Base-by-base conservation (phyloP, 2,797 vertebrate species). In the Danio jaintianensis region DNA sequence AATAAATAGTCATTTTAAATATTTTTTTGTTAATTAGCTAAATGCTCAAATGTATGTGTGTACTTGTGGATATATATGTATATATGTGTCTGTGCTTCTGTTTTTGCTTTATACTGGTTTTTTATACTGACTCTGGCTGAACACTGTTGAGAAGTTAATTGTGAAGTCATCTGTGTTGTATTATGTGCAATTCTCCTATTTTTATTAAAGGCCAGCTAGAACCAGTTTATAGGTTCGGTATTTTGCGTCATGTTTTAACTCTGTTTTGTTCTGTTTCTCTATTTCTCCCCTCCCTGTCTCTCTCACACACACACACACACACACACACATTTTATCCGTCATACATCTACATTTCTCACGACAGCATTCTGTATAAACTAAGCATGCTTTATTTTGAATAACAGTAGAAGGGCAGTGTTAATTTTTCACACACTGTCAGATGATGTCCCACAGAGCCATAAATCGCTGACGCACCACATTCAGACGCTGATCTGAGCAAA, bases 351-450 rank as follows among this genome's bases (percentile, higher is more conserved):
- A 11, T 36, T 7, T 59, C n/a, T 58, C 53, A 59, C 47, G 22
- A 38, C 43, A 36, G 2, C 0, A 12, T 53, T 55, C 18, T 47
- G 4, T 48, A 59, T 59, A 6, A n/a, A 42, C 16, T 12, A 40
- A n/a, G 16, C 5, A 6, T 36, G 8, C 13, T 18, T 36, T 7
- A 7, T 45, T 18, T 50, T 22, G n/a, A 5, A 16, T 53, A 7
- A 42, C 59, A 42, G 53, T 3, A 59, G 59, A 53, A 36, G 47
- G 53, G 29, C 7, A 1, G 29, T 29, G n/a, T 36, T 45, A 6
- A 45, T 55, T 55, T 67, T n/a, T 47, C 48, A 76, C 6, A 40
- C 16, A n/a, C 48, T 42, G 45, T 73, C 70, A 50, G 70, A 74
- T 72, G 53, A 38, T 71, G 12, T 11, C n/a, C 18, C 2, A 13